Evolutionary conservation across 2,888 invertebrate genomes (phyloP), one percentile per base, ranked within the genome.

Genomic region (Pristionchus japonicus): DNA sequence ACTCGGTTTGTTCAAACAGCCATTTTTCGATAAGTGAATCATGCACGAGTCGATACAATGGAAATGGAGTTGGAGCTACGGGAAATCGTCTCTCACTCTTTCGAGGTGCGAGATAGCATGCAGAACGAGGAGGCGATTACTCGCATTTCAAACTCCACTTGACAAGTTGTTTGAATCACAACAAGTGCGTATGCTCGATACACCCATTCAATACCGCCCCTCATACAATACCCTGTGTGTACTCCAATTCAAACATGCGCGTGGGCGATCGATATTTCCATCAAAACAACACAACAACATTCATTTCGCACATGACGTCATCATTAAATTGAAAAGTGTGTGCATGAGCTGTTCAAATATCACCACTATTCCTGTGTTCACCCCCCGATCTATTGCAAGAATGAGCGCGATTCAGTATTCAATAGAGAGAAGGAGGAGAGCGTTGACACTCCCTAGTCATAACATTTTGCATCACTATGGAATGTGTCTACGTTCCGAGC

Each of bases 331-430:
- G 49, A 37, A 85, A 49, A 40, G 49, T 23, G 23, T 37, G n/a
- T n/a, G n/a, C n/a, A n/a, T n/a, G 74, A 37, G 77, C 77, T 77
- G 77, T 77, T 77, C 77, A 77, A 77, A 77, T 77, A 77, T 77
- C 77, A 23, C 37, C 43, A 40, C 77, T 47, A 40, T 43, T n/a
- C 11, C 15, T 40, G n/a, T 77, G n/a, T n/a, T 1, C 43, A 37
- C 4, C 23, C 13, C 64, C 64, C 13, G n/a, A n/a, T 57, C 23
- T 40, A 74, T 74, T 43, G 40, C 43, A 77, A 27, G 43, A 67
- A 67, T 34, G 34, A 15, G 57, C 23, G 37, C 37, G 34, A 70
- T 20, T 13, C 70, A 37, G 77, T 23, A 23, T 57, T 57, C 57
- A 77, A 27, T 43, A 40, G n/a, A 40, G 47, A 40, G 37, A 37